These are phyloP conservation scores for Oryzias dopingdopingensis DNA, from an alignment of 2,797 vertebrate species.

Conservation along the genomic window DNA sequence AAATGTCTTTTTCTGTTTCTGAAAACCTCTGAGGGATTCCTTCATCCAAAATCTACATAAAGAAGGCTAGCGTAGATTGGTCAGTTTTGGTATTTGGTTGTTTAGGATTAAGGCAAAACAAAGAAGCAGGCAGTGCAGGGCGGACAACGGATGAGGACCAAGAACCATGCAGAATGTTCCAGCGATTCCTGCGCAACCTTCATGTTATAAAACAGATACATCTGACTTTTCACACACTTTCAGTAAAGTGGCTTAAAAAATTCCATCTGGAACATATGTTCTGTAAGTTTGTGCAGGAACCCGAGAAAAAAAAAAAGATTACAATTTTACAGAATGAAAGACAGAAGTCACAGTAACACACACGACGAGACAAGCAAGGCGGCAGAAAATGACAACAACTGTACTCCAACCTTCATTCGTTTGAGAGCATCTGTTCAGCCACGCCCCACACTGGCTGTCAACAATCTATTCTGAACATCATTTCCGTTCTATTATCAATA, in stretches of 20 bases:
- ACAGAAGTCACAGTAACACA: conserved; percentile 10
- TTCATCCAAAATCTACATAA: not conserved
- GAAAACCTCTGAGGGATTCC: not conserved
- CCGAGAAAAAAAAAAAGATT: not conserved
- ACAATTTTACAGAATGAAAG: conserved; percentile 4
- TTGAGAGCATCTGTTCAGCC: conserved; percentile 31
- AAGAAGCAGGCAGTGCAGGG: conserved; percentile 29
- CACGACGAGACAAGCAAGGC: conserved; percentile 21
- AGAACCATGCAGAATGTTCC: conserved; percentile 26
- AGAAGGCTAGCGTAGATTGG: not conserved
- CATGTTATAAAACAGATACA: not conserved
- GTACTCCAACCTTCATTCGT: conserved; percentile 57
- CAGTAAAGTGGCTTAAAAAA: not conserved
- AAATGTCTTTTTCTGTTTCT: not conserved
- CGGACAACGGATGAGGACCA: conserved; percentile 15
- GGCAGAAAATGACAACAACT: conserved; percentile 31
- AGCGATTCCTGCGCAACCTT: conserved; percentile 38
- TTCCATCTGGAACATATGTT: not conserved
- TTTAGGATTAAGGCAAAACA: conserved; percentile 33
- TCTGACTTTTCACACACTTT: not conserved
- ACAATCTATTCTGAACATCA: conserved; percentile 6
- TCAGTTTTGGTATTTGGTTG: conserved; percentile 18
- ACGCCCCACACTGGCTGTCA: conserved; percentile 8
- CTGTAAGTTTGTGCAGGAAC: conserved; percentile 42
- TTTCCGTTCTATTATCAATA: not conserved